Conservation (phyloP, 1,140 invertebrate genomes). For the Venturia canescens region DNA sequence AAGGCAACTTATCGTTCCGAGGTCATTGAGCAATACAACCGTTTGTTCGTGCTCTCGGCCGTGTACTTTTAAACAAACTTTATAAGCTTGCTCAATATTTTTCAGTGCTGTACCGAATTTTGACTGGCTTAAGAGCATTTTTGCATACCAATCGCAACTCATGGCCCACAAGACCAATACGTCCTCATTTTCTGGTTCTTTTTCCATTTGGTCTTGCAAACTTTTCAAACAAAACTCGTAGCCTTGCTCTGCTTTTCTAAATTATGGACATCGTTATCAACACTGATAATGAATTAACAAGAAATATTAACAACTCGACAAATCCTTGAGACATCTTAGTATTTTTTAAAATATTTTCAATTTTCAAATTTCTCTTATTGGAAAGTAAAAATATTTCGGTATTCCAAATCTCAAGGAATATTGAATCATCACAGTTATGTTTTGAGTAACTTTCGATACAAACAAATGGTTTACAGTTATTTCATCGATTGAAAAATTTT, state of each 20-base stretch:
- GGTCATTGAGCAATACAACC: slow-evolving; percentile 89
- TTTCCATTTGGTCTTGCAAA: slow-evolving; percentile 79
- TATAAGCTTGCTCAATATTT: slow-evolving; percentile 84
- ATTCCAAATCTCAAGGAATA: too few species aligned
- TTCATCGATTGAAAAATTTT: neutral
- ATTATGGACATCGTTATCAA: slow-evolving; percentile 46
- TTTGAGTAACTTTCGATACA: too few species aligned
- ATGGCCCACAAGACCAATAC: slow-evolving; percentile 82
- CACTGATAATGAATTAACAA: slow-evolving; percentile 11
- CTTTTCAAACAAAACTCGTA: slow-evolving; percentile 87
- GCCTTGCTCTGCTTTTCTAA: slow-evolving; percentile 83
- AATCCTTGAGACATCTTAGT: neutral
- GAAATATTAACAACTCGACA: neutral
- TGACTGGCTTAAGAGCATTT: slow-evolving; percentile 83
- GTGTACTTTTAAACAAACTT: slow-evolving; percentile 81
- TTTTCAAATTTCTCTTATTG: too few species aligned
- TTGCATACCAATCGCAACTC: slow-evolving; percentile 89
- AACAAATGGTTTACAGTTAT: too few species aligned
- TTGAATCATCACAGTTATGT: too few species aligned
- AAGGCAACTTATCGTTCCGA: slow-evolving; percentile 85
- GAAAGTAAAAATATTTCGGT: too few species aligned
- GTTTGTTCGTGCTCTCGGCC: slow-evolving; percentile 85
- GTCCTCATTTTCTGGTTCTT: slow-evolving; percentile 78
- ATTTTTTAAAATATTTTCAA: too few species aligned
- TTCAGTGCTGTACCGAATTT: slow-evolving; percentile 82